Conservation (phyloP, 1,140 invertebrate species). For the Dryas iulia region DNA sequence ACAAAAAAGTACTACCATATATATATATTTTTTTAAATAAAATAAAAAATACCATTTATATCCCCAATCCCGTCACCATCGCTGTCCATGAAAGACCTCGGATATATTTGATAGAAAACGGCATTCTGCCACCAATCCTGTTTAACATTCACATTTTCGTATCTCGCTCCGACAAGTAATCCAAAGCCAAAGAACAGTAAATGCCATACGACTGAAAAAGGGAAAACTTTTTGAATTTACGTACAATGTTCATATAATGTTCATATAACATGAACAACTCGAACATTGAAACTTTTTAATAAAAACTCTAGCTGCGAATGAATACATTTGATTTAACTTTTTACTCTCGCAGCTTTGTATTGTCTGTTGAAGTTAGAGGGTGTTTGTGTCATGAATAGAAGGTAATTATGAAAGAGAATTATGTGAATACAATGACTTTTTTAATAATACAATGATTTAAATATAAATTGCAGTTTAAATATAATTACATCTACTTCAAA, state of each 20-base stretch:
- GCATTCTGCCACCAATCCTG: slow-evolving; percentile 84
- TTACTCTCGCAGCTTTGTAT: neutral
- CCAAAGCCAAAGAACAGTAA: slow-evolving; percentile 26
- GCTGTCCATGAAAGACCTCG: slow-evolving; percentile 84
- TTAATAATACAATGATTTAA: too few species aligned
- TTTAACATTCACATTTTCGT: slow-evolving; percentile 50
- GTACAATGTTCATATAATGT: neutral
- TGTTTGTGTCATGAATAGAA: neutral
- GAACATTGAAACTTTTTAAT: neutral
- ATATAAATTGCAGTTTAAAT: too few species aligned
- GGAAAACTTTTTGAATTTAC: slow-evolving; percentile 1
- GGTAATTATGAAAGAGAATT: neutral
- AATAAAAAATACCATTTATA: slow-evolving; percentile 85
- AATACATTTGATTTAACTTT: slow-evolving; percentile 2
- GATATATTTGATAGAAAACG: slow-evolving; percentile 85
- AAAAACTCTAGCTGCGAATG: neutral
- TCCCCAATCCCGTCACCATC: slow-evolving; percentile 86
- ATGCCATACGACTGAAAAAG: slow-evolving; percentile 41
- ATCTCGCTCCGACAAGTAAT: slow-evolving; percentile 26
- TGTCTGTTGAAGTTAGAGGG: neutral
- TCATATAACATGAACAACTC: neutral
- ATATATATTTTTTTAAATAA: too few species aligned
- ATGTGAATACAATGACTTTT: neutral
- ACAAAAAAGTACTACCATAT: too few species aligned
- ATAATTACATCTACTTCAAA: too few species aligned